These are phyloP conservation scores for Phyllotreta cruciferae DNA, from an alignment of 2,888 invertebrate species.

Conservation along the genomic window DNA sequence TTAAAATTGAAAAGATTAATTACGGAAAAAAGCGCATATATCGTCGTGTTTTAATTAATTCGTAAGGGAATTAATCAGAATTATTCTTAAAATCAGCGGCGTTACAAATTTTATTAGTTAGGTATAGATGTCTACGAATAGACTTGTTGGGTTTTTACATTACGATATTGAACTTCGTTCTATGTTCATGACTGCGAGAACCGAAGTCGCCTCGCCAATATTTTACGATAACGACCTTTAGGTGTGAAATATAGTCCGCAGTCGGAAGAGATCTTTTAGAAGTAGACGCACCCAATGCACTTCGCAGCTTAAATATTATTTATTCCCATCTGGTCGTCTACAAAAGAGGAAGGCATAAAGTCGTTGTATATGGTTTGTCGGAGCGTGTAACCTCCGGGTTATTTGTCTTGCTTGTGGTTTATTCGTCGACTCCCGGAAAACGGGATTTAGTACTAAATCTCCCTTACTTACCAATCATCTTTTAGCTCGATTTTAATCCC, in stretches of 20 bases:
- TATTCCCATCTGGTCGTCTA: constrained; percentile 33
- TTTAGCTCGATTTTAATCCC: too few species aligned
- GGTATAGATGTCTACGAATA: too few species aligned
- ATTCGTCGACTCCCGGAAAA: constrained; percentile 9
- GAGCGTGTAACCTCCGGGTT: constrained; percentile 25
- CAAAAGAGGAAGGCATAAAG: constrained; percentile 32
- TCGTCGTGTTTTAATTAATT: too few species aligned
- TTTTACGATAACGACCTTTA: constrained; percentile 9
- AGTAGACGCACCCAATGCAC: constrained; percentile 32
- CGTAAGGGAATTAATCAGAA: too few species aligned
- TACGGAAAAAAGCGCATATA: too few species aligned
- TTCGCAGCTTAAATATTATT: constrained; percentile 37
- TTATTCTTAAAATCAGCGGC: too few species aligned
- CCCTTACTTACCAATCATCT: too few species aligned
- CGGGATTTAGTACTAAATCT: not conserved
- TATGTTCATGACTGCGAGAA: constrained; percentile 3
- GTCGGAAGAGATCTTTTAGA: constrained; percentile 14
- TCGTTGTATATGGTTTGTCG: constrained; percentile 32
- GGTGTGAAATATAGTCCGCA: constrained; percentile 16
- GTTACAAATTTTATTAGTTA: too few species aligned
- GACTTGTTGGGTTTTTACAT: too few species aligned
- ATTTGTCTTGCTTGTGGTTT: constrained; percentile 26
- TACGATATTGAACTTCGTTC: too few species aligned
- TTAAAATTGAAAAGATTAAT: too few species aligned
- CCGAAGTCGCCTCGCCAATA: not conserved